Evolutionary conservation across 2,113 vertebrate species (phyloP), one percentile per base, ranked within the genome.

Genomic region (Thermophis baileyi): DNA sequence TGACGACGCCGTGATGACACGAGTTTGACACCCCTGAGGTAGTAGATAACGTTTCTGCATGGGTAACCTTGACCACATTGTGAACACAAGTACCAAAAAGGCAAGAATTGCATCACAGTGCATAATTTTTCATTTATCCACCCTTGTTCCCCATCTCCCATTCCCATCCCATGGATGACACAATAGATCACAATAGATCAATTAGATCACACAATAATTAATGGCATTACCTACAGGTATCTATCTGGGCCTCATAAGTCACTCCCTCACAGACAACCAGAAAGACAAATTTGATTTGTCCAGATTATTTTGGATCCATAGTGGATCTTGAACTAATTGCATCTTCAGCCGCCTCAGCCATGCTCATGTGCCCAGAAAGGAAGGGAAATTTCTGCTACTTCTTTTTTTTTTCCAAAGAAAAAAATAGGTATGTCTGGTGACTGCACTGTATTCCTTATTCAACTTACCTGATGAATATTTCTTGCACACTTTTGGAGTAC

Each of bases 1-100:
- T 50, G 11, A 12, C 2, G 11, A 11, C 0, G 11, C 10, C 11
- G 2, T 50, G 11, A 50, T 0, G 0, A 50, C 10, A 20, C 0
- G 53, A 54, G 16, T 54, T 54, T 54, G 53, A 54, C 53, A 54
- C 18, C 53, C 18, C 18, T 54, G 53, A 54, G 53, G 4, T 54
- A n/a, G 30, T 69, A 16, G 27, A 69, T 69, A 69, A 69, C 60
- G 14, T 69, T 69, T 69, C 27, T 69, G 60, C 60, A 69, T n/a
- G 14, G 60, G 27, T 27, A 63, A n/a, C 60, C 27, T 69, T 69
- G 60, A 69, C 27, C 14, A 35, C 1, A 0, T 16, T 69, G 4
- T 69, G 30, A 69, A 69, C 4, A 69, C 30, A 69, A 35, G 27
- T 69, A 14, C 63, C 4, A 69, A 69, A 69, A n/a, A 69, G 63